Percentiles rank a stretch among this genome's conserved stretches.
Evolutionary conservation across 2,113 vertebrate species (phyloP).

Genomic region (Gavia stellata): DNA sequence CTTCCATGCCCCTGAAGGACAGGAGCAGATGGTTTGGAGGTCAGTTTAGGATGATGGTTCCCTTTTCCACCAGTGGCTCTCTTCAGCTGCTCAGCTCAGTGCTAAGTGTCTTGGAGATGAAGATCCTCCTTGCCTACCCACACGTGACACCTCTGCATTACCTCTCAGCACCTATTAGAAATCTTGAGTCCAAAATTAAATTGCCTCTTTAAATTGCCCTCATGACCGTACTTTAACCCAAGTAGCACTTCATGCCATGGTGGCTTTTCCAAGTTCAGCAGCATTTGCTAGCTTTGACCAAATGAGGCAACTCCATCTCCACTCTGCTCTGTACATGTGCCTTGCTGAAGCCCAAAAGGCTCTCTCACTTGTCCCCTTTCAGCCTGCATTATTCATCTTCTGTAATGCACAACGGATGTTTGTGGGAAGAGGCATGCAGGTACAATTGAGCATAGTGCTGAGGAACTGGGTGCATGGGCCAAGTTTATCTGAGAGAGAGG

Average conservation of each 20-base stretch:
- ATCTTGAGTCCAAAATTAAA: background rate
- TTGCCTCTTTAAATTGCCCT: background rate
- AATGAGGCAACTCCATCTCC: background rate
- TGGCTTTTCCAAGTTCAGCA: background rate
- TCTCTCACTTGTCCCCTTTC: background rate
- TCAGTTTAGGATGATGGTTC: background rate
- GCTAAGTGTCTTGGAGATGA: background rate
- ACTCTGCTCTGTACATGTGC: background rate
- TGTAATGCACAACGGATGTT: conserved; percentile 60
- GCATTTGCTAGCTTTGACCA: background rate
- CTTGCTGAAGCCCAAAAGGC: background rate
- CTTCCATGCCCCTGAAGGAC: background rate
- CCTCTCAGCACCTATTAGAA: background rate
- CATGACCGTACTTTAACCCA: background rate
- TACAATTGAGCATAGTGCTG: background rate
- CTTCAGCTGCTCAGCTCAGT: background rate
- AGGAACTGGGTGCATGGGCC: background rate
- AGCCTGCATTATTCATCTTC: conserved; percentile 55
- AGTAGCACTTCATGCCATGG: background rate
- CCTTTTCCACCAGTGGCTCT: background rate
- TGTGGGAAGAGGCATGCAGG: background rate
- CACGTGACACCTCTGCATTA: background rate
- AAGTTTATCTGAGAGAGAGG: background rate
- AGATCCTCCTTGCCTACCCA: background rate
- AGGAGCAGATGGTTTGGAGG: background rate